A percentile compares a stretch with the other conserved stretches of the same genome.
Conservation (phyloP, 2,888 invertebrate species). For the Fragum fragum region DNA sequence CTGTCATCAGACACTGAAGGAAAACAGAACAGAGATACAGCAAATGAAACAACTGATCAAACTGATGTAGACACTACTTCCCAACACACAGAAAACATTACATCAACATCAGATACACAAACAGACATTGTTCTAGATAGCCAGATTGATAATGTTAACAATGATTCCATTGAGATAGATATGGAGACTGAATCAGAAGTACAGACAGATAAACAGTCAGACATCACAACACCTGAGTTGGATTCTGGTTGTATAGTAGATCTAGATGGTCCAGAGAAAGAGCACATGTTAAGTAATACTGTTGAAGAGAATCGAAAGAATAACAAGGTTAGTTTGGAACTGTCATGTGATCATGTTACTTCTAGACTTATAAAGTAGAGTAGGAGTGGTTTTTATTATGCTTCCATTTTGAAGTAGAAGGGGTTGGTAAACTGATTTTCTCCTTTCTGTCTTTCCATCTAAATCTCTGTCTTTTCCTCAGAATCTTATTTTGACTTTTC, state of each 20-base stretch:
- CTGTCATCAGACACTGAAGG: background rate
- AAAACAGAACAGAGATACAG: background rate
- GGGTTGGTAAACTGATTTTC: too few species aligned
- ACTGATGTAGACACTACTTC: background rate
- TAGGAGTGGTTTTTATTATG: too few species aligned
- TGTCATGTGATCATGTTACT: too few species aligned
- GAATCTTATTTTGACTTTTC: too few species aligned
- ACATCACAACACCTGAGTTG: background rate
- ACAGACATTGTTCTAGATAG: background rate
- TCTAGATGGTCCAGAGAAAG: conserved; percentile 10
- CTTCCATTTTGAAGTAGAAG: too few species aligned
- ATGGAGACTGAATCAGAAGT: conserved; percentile 25
- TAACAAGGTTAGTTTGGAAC: background rate
- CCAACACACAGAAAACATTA: too few species aligned
- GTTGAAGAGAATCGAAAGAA: background rate
- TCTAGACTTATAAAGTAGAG: too few species aligned
- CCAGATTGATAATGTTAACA: background rate
- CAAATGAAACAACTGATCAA: background rate
- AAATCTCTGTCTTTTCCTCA: too few species aligned
- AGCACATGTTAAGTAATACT: background rate
- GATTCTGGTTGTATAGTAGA: conserved; percentile 22
- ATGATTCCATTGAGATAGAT: background rate
- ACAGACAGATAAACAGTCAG: background rate
- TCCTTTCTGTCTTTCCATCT: too few species aligned
- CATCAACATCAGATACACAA: background rate